Conservation (phyloP, 1,140 invertebrate genomes). For the Drosophila eugracilis region DNA sequence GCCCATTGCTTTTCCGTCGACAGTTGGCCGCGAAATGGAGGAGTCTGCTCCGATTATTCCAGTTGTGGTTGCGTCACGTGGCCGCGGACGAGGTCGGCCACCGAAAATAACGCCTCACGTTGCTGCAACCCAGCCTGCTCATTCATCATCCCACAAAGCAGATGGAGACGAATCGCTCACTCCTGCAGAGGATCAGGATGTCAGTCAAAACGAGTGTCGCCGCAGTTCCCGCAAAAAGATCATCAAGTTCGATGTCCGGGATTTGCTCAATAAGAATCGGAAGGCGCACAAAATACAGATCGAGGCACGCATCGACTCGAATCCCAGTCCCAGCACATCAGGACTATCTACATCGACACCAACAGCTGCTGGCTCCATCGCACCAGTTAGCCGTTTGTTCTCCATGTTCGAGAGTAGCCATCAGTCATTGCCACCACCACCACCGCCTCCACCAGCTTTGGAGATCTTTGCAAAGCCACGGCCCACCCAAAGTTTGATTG, state of each 20-base stretch:
- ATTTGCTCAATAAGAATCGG: constrained; percentile 74
- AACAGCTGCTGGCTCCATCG: not conserved
- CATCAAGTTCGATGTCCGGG: constrained; percentile 78
- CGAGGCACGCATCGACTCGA: constrained; percentile 77
- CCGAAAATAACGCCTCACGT: constrained; percentile 9
- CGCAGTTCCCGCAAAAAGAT: constrained; percentile 76
- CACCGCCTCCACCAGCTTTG: constrained; percentile 22
- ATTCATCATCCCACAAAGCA: not conserved
- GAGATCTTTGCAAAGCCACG: constrained; percentile 57
- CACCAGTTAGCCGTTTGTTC: constrained; percentile 32
- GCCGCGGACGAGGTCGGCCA: constrained; percentile 38
- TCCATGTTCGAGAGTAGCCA: constrained; percentile 42
- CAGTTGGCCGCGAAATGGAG: constrained; percentile 13
- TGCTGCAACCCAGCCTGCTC: too few species aligned
- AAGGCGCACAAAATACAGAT: constrained; percentile 73
- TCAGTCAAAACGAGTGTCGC: constrained; percentile 51
- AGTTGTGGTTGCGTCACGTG: constrained; percentile 27
- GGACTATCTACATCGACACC: not conserved
- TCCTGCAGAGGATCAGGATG: constrained; percentile 3
- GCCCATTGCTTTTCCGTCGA: too few species aligned
- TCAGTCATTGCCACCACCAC: constrained; percentile 7
- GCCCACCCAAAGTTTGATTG: constrained; percentile 60
- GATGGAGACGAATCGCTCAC: constrained; percentile 4
- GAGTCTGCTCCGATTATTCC: not conserved
- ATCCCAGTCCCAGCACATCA: constrained; percentile 10